These are phyloP conservation scores for Cataglyphis rosenhaueri DNA, from an alignment of 2,888 invertebrate species.

Conservation along the genomic window DNA sequence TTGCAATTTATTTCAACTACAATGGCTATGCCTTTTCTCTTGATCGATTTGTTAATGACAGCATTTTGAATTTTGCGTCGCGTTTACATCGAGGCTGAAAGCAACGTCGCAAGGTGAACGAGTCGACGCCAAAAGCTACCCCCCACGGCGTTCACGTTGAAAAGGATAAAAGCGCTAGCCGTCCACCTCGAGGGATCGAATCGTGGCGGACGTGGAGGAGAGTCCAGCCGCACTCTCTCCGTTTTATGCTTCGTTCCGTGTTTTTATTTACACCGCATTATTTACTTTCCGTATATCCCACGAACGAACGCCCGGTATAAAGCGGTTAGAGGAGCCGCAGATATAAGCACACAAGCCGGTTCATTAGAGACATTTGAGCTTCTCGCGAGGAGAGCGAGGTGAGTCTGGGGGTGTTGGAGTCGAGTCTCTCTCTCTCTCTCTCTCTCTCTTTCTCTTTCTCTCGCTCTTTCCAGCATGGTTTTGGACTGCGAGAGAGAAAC, in stretches of 20 bases:
- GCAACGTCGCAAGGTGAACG: conserved; percentile 46
- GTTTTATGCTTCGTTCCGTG: conserved; percentile 66
- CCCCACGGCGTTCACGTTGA: conserved; percentile 15
- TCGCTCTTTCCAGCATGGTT: conserved; percentile 63
- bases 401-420: conserved; percentile 63
- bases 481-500: conserved; percentile 69
- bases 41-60: conserved; percentile 36
- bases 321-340: conserved; percentile 82
- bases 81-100: background rate
- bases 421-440: conserved; percentile 45
- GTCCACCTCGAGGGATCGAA: conserved; percentile 57
- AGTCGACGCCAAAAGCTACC: conserved; percentile 45
- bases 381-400: conserved; percentile 76
- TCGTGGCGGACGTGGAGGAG: conserved; percentile 25
- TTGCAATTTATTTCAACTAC: background rate
- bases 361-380: conserved; percentile 86
- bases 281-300: conserved; percentile 77
- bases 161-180: conserved; percentile 32
- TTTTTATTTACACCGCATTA: conserved; percentile 82
- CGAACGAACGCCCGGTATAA: conserved; percentile 76
- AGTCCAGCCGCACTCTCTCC: conserved; percentile 44
- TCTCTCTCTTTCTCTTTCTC: background rate
- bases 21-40: conserved; percentile 24
- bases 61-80: conserved; percentile 26
- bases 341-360: conserved; percentile 85